Evolutionary conservation across 1,140 invertebrate genomes (phyloP).

Genomic region (Thaumetopoea pityocampa): DNA sequence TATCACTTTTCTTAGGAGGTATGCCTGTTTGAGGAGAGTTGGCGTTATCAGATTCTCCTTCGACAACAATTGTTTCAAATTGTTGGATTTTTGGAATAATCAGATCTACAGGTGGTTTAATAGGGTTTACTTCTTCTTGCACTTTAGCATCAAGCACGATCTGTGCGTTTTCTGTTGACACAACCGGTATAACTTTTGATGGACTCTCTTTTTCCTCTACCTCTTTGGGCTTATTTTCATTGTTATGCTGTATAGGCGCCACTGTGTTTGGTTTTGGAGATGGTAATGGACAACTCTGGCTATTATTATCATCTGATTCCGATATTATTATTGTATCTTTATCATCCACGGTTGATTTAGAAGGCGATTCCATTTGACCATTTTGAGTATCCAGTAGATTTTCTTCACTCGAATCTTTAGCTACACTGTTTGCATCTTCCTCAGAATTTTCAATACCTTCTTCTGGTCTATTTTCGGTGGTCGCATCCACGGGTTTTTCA

Average conservation of each 20-base stretch:
- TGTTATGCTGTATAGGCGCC: constrained; percentile 31
- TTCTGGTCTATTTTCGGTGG: constrained; percentile 29
- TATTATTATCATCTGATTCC: constrained; percentile 73
- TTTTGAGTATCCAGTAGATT: constrained; percentile 37
- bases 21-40: constrained; percentile 40
- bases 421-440: constrained; percentile 17
- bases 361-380: constrained; percentile 45
- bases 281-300: constrained; percentile 65
- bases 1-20: constrained; percentile 57
- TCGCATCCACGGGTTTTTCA: constrained; percentile 34
- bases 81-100: constrained; percentile 53
- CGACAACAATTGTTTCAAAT: constrained; percentile 62
- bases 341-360: constrained; percentile 49
- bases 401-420: constrained; percentile 24
- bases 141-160: constrained; percentile 61
- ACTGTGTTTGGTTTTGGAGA: constrained; percentile 52
- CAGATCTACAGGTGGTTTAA: constrained; percentile 42
- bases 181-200: constrained; percentile 61
- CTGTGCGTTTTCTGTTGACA: constrained; percentile 67
- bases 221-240: constrained; percentile 46
- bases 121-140: constrained; percentile 34
- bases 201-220: constrained; percentile 51
- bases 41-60: constrained; percentile 55
- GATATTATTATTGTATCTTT: constrained; percentile 74
- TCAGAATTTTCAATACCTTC: constrained; percentile 23